Evolutionary conservation across 2,113 vertebrate genomes (phyloP), one percentile per base, ranked within the genome.

Genomic region (Cyphomyrus discorhynchus): DNA sequence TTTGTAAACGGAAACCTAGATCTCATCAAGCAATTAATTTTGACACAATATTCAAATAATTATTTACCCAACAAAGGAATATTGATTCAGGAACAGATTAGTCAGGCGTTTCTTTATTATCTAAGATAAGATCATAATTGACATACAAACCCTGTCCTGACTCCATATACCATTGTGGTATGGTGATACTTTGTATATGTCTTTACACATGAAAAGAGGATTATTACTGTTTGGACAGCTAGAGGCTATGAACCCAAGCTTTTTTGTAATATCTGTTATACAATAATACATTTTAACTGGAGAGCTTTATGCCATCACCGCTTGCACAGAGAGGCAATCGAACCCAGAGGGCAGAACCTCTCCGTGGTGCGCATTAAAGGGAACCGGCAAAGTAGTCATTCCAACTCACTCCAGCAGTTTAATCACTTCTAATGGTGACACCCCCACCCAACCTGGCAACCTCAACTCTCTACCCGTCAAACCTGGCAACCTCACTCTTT

Each of bases 261-360:
- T 24, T n/a, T 52, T 24, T 15, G 80, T 87, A 89, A 88, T 90
- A 82, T 50, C 47, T 89, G 46, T 87, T 90, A 88, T 77, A 91
- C 86, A 46, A n/a, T 88, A 90, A 92, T 90, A 90, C 85, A 88
- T 89, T 88, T 39, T 15, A 35, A 53, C 80, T 15, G 49, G 86
- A 90, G 42, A 15, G n/a, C 84, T 90, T 50, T 19, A n/a, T 70
- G 42, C 70, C 56, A 89, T 90, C 86, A 86, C 39, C 5, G 35
- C 88, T n/a, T 6, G 21, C 88, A 27, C 19, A 42, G 66, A 4
- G 66, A 89, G 88, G 88, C 66, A 52, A 15, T 35, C n/a, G 10
- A 27, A 39, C 10, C 39, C 89, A 47, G 13, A 58, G 53, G 50
- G 50, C 15, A 6, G 13, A 87, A 56, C 56, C 2, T 0, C n/a